phyloP scores from a whole-genome alignment of 1,140 invertebrate genomes.

The Trialeurodes vaporariorum region DNA sequence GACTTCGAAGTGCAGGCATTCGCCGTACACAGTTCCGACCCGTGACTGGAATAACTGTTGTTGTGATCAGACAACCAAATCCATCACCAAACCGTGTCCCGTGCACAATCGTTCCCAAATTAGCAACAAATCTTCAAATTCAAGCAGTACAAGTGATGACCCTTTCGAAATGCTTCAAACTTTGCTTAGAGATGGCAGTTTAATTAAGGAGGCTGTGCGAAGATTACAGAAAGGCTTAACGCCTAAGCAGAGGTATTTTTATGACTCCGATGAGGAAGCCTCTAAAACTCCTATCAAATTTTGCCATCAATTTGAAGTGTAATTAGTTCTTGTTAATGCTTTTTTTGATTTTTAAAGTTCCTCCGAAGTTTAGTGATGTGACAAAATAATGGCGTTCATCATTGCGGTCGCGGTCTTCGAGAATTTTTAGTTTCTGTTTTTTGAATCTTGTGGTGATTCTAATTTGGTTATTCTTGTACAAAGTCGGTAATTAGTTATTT shows the following conservation, averaged over 20 bases:
- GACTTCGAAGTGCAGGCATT: conserved; percentile 39
- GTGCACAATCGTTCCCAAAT: background rate
- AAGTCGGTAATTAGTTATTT: background rate
- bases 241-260: conserved; percentile 38
- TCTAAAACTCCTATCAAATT: conserved; percentile 20
- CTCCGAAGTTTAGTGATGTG: background rate
- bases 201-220: conserved; percentile 59
- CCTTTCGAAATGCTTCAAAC: conserved; percentile 53
- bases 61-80: background rate
- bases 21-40: conserved; percentile 46
- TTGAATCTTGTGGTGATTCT: background rate
- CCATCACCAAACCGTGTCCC: background rate
- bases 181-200: conserved; percentile 46
- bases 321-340: background rate
- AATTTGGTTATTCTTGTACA: background rate
- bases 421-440: background rate
- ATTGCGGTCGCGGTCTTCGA: background rate
- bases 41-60: conserved; percentile 33
- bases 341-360: background rate
- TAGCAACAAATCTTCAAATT: background rate
- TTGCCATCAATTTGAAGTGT: background rate
- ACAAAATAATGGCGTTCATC: background rate
- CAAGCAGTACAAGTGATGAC: conserved; percentile 36
- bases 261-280: conserved; percentile 40
- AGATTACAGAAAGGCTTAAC: conserved; percentile 44